Evolutionary conservation across 2,797 vertebrate species (phyloP).

Genomic region (Miichthys miiuy): DNA sequence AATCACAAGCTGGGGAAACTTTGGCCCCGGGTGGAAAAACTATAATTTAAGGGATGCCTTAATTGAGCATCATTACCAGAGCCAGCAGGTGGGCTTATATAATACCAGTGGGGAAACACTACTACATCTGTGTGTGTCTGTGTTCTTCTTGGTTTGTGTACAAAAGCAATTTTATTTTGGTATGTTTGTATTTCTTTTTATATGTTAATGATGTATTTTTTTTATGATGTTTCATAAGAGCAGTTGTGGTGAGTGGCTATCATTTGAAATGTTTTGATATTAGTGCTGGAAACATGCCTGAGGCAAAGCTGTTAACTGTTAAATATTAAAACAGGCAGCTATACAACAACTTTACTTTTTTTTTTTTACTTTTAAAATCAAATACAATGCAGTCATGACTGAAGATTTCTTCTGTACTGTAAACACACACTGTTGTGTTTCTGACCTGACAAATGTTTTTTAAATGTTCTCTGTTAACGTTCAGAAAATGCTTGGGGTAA

Average conservation of each 20-base stretch:
- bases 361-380: too few relatives aligned
- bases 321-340: neutral
- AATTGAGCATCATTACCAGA: constrained; percentile 56
- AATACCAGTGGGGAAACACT: constrained; percentile 6
- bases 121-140: neutral
- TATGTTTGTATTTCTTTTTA: neutral
- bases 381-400: too few relatives aligned
- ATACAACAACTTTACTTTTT: neutral
- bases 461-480: too few relatives aligned
- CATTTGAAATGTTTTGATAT: neutral
- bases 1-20: constrained; percentile 43
- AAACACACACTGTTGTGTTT: too few relatives aligned
- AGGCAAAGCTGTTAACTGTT: neutral
- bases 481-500: too few relatives aligned
- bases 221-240: neutral
- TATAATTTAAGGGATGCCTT: constrained; percentile 51
- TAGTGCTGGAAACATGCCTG: neutral
- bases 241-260: neutral
- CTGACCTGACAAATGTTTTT: too few relatives aligned
- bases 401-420: too few relatives aligned
- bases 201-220: neutral
- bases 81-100: constrained; percentile 50
- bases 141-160: neutral
- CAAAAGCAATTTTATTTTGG: neutral
- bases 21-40: constrained; percentile 38